Base-by-base conservation (phyloP, 2,797 vertebrate genomes). In the Urosaurus nigricauda region DNA sequence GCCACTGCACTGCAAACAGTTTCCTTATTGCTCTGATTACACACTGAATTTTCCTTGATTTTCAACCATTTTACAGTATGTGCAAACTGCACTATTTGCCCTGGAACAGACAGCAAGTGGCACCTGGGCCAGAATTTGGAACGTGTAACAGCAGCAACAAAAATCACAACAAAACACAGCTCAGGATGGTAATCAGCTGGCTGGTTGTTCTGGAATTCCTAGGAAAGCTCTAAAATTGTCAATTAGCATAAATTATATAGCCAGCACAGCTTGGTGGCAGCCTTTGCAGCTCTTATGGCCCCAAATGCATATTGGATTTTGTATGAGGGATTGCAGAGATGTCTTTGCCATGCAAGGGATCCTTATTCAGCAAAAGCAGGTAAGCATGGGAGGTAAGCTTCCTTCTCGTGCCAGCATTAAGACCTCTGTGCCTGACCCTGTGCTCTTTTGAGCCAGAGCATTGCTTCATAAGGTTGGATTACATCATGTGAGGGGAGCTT, bases 11-110 rank as follows among this genome's bases (percentile, higher is more conserved):
- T 58, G 85, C 65, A 37, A 93, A 85, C 92, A 93, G 90, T 91
- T 94, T 91, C 87, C 92, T 90, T 91, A 89, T 92, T 40, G 9
- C 74, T 89, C 92, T 94, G 93, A 93, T 94, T 94, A 84, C 4
- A 79, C 3, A 7, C 91, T 87, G 88, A 89, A 87, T 93, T 88
- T 89, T 86, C 86, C 78, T 91, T 90, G 90, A 89, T 82, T 73
- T 82, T 86, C 88, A 89, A 90, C 85, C 91, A 87, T 24, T 43
- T 65, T 53, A 26, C 77, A 11, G 78, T 51, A 3, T 47, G 14
- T 74, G 58, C 24, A 65, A 58, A 53, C 26, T 17, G 84, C 24
- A 80, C 56, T 40, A 51, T 17, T 65, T 74, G 58, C 56, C 37
- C 8, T 12, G 4, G 68, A 84, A 79, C 16, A 32, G 37, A 77